Base-by-base conservation (phyloP, 2,113 vertebrate genomes). In the Halichoerus grypus region DNA sequence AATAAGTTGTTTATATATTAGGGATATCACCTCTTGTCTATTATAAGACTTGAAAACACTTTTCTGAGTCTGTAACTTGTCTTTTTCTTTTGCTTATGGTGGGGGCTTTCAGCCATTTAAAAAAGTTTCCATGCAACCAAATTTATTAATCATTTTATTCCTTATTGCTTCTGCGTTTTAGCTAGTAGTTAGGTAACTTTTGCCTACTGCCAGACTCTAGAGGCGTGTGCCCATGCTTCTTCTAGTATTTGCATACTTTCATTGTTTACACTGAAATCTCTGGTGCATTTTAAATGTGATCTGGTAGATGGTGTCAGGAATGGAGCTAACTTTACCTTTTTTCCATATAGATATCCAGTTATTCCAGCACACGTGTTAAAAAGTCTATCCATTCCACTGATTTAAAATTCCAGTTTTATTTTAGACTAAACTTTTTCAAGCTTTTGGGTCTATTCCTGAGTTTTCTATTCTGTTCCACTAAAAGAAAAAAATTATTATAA, bases 231-330 rank as follows among this genome's bases (percentile, higher is more conserved):
- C 26, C 36, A 82, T 39, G 81, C 1, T 81, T 91, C 49, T 55
- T 57, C 36, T 53, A 49, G 1, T 36, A 86, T 71, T 85, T 95
- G 19, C 67, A 84, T 81, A 93, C 74, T 39, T 81, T 67, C 1
- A 91, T 26, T 53, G 76, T 90, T 67, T 76, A 86, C 14, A 87
- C 33, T 88, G 69, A 80, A 93, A 49, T 84, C 22, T 77, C 76
- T 83, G 51, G 49, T 51, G 22, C 8, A 92, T 22, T 86, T 88
- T 93, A 91, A 93, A 53, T 36, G 59, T 88, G 69, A 88, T 59
- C 13, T 31, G 33, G 33, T 53, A 55, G 26, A 61, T 82, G 16
- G 6, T 81, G 3, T 81, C 72, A 57, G n/a, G 3, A 85, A 63
- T 71, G 6, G 21, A 71, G 26, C 42, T 57, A 74, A 36, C 46